Conservation (phyloP, 2,113 vertebrate species). For the Prinia subflava region DNA sequence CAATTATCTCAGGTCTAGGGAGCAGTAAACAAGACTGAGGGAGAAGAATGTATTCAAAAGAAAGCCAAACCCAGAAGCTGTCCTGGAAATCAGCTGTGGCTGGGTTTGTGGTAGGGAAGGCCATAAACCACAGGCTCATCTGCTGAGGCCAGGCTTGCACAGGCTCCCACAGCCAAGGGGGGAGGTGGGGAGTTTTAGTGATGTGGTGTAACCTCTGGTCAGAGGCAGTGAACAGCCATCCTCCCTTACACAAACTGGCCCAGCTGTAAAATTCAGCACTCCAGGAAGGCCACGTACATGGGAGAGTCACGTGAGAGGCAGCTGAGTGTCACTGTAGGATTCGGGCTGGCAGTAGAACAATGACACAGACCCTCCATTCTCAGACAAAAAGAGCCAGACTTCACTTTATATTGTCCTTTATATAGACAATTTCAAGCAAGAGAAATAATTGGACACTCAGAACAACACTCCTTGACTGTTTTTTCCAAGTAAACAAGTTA, state of each 20-base stretch:
- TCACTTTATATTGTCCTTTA: too few species aligned
- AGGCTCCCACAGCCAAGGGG: too few species aligned
- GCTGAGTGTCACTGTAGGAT: neutral
- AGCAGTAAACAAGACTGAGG: neutral
- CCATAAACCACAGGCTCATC: neutral
- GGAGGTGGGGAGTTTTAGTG: fast-evolving
- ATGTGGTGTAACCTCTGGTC: fast-evolving
- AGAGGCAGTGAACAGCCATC: neutral
- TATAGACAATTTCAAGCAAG: too few species aligned
- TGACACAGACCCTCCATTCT: too few species aligned
- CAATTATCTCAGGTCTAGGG: neutral
- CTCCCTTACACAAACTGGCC: neutral
- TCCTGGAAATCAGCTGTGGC: neutral
- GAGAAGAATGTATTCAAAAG: neutral
- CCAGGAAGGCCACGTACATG: neutral
- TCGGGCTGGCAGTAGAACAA: too few species aligned
- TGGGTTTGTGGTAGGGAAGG: neutral
- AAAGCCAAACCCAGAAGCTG: neutral
- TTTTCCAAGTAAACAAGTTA: too few species aligned
- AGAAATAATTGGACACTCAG: too few species aligned
- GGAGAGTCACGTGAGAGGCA: neutral
- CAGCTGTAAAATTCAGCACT: neutral
- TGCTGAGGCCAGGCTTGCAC: neutral
- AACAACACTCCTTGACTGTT: too few species aligned
- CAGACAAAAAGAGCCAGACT: too few species aligned